Evolutionary conservation across 1,140 invertebrate species (phyloP), one percentile per base, ranked within the genome.

Genomic region (Brachystomella parvula): DNA sequence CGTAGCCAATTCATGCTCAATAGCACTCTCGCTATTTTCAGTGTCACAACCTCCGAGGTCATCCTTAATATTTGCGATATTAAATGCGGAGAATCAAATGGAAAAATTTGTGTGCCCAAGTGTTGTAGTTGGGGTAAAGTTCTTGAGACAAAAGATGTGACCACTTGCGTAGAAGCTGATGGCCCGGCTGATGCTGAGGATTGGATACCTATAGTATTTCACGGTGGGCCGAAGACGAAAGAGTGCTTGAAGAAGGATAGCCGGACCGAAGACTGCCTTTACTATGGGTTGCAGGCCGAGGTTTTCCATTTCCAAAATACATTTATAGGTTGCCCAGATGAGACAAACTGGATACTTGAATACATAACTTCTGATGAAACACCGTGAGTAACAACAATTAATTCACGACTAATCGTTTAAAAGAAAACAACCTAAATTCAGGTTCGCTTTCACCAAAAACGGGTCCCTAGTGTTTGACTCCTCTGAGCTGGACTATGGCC

Each of bases 91-190:
- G 57, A 53, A 17, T 24, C 49, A 53, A 9, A 26, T 53, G 49
- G 24, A 2, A 32, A 30, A 24, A 59, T 32, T 29, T 59, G 57
- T 59, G 57, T 59, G 9, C 57, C 57, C 2, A 59, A 59, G 21
- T 59, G 57, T 24, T 59, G 57, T 32, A 12, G 12, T 28, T 59
- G 57, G 57, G 57, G 57, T 59, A 32, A 59, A 29, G 29, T 32
- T 44, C 39, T 9, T 44, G 9, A 9, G n/a, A 44, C 9, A 44
- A 12, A n/a, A n/a, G 39, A 44, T 44, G 39, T 12, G 9, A 44
- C n/a, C 9, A 12, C 39, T n/a, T 44, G 39, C 39, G 39, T 12
- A 44, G 9, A 44, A 9, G 9, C 39, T n/a, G 9, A 12, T 9
- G 9, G n/a, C 9, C 9, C 9, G n/a, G n/a, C 9, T 12, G 39